Evolutionary conservation across 2,797 vertebrate genomes (phyloP).

Genomic region (Lacerta agilis): DNA sequence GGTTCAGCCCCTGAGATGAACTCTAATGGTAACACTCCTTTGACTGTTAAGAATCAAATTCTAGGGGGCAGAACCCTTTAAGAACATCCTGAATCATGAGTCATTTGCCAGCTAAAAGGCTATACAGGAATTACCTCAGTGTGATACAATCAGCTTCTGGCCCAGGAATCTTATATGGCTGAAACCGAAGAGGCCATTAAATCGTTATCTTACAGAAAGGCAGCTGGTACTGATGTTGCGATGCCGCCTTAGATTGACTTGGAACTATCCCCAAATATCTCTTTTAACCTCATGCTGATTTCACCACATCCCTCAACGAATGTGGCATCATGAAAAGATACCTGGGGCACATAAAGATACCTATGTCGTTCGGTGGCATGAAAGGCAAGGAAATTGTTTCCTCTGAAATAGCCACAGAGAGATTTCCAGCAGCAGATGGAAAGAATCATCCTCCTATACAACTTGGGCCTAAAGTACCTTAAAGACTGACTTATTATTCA

Average conservation of each 20-base stretch:
- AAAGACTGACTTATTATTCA: no score
- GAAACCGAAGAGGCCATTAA: background rate
- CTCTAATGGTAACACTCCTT: background rate
- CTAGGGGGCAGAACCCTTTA: background rate
- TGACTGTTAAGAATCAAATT: background rate
- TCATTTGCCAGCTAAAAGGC: background rate
- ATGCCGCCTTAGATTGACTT: background rate
- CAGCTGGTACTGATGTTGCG: background rate
- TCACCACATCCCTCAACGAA: background rate
- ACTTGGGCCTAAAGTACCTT: no score
- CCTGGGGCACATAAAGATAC: background rate
- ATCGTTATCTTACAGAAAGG: background rate
- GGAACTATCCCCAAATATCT: background rate
- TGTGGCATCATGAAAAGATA: background rate
- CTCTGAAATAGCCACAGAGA: background rate
- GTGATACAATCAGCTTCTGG: conserved; percentile 17
- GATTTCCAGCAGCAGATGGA: background rate
- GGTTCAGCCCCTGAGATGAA: background rate
- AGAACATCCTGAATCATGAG: conserved; percentile 1
- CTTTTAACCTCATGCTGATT: conserved; percentile 1
- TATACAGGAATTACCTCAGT: conserved; percentile 12
- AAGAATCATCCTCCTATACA: background rate
- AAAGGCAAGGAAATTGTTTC: background rate
- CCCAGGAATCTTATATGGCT: background rate
- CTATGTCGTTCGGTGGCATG: background rate